These are phyloP conservation scores for Callyntrura guangdongensis DNA, from an alignment of 2,888 invertebrate genomes.

Conservation along the genomic window DNA sequence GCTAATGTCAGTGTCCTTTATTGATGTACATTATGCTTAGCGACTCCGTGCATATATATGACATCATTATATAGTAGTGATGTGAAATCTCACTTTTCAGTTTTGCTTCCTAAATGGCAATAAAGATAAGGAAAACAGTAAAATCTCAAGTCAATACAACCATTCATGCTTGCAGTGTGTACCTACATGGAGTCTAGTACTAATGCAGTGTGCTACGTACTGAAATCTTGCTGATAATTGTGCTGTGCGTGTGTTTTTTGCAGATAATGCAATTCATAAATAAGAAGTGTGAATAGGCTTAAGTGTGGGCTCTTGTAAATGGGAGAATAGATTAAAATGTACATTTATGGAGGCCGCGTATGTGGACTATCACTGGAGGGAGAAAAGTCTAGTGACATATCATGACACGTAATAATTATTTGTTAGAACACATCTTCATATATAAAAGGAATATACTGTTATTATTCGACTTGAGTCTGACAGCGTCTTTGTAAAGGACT, in stretches of 20 bases:
- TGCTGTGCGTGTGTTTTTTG: background rate
- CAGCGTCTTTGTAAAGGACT: background rate
- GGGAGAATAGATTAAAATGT: slow-evolving; percentile 39
- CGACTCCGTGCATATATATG: background rate
- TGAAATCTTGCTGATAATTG: background rate
- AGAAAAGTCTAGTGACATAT: slow-evolving; percentile 15
- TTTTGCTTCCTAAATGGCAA: slow-evolving; percentile 43
- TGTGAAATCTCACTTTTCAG: slow-evolving; percentile 27
- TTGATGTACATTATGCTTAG: background rate
- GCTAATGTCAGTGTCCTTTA: background rate
- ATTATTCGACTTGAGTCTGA: background rate
- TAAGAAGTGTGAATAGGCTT: background rate
- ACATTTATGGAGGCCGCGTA: slow-evolving; percentile 32
- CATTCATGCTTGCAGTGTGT: background rate
- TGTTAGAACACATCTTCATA: slow-evolving; percentile 29
- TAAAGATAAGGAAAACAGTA: slow-evolving; percentile 29
- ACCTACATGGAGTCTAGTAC: background rate
- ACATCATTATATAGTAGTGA: slow-evolving; percentile 9
- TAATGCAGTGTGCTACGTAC: background rate
- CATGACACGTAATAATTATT: slow-evolving; percentile 34
- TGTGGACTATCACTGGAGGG: slow-evolving; percentile 22
- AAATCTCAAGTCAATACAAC: background rate
- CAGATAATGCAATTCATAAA: slow-evolving; percentile 22
- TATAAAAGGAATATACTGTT: background rate
- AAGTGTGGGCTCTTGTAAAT: background rate